Conservation (phyloP, 2,797 vertebrate genomes). For the Clamator glandarius region DNA sequence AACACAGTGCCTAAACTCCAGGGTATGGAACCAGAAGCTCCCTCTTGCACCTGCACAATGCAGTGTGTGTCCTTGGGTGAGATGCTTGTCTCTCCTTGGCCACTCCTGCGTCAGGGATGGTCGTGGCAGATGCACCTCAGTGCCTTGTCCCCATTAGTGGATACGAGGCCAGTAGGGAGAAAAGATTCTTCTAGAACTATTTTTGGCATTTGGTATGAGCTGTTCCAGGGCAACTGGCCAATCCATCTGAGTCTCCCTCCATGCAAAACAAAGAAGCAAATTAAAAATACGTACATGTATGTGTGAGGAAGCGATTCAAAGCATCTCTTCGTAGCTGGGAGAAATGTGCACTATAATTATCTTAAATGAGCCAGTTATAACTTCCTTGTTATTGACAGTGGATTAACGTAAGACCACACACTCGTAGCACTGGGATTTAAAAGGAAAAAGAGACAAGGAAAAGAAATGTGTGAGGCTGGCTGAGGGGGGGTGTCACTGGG, state of each 20-base stretch:
- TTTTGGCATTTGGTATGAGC: slow-evolving; percentile 44
- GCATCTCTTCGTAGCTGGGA: slow-evolving; percentile 67
- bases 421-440: background rate
- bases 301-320: slow-evolving; percentile 61
- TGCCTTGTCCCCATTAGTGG: background rate
- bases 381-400: slow-evolving; percentile 39
- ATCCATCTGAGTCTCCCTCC: slow-evolving; percentile 37
- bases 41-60: accelerated
- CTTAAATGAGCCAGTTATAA: slow-evolving; percentile 64
- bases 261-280: slow-evolving; percentile 46
- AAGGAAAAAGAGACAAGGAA: background rate
- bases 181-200: background rate
- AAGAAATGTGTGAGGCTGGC: background rate
- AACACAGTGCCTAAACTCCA: accelerated
- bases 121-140: background rate
- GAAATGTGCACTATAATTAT: slow-evolving; percentile 65
- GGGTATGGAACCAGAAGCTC: background rate
- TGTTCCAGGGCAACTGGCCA: slow-evolving; percentile 58
- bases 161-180: background rate
- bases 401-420: slow-evolving; percentile 38
- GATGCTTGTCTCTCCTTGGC: background rate
- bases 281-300: slow-evolving; percentile 8
- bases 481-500: background rate
- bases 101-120: background rate
- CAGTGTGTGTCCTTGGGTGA: accelerated